Evolutionary conservation across 2,888 invertebrate species (phyloP).

Genomic region (Drosophila emarginata): DNA sequence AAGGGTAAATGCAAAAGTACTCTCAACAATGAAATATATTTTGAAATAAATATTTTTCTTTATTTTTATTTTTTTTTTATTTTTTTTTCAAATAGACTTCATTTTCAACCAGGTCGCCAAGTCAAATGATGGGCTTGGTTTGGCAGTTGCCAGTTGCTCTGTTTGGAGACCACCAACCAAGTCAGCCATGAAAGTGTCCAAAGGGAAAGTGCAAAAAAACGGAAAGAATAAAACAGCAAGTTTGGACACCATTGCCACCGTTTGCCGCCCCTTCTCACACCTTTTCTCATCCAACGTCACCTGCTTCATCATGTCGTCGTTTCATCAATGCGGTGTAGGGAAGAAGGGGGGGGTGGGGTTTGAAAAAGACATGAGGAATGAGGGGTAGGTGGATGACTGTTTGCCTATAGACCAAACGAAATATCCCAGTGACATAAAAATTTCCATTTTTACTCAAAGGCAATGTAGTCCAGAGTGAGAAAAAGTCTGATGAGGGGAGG

Average conservation of each 20-base stretch:
- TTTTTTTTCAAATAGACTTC: not conserved
- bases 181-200: constrained; percentile 7
- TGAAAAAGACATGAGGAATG: no score
- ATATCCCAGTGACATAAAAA: constrained; percentile 55
- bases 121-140: constrained; percentile 1
- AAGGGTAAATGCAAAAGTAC: no score
- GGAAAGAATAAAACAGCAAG: not conserved
- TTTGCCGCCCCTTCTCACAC: no score
- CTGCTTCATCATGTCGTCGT: not conserved
- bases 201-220: constrained; percentile 23
- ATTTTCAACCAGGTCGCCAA: not conserved
- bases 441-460: constrained; percentile 55
- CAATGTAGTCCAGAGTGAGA: constrained; percentile 16
- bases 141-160: no score
- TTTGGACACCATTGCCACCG: not conserved
- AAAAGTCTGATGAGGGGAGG: constrained; percentile 1
- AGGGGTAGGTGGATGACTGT: not conserved
- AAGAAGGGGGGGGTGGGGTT: no score
- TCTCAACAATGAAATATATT: no score
- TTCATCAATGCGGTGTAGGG: not conserved
- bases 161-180: constrained; percentile 3
- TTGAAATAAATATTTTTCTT: no score
- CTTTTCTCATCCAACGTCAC: no score
- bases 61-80: no score
- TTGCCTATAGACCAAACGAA: constrained; percentile 1